Base-by-base conservation (phyloP, 2,113 vertebrate genomes). In the Leucoraja erinaceus region DNA sequence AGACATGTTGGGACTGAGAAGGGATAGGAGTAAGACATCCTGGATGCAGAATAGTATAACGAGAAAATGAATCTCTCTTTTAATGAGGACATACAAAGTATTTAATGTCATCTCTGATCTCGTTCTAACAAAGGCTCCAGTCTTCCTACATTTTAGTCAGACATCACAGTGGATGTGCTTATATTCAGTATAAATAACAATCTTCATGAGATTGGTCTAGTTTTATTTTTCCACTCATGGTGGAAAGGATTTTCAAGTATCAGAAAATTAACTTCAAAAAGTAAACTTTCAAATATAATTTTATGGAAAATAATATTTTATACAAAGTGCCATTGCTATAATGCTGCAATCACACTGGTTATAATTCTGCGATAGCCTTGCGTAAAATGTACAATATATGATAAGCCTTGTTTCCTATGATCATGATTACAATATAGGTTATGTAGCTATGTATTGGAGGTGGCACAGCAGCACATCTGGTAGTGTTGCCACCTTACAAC, bases 101-200 rank as follows among this genome's bases (percentile, higher is more conserved):
- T 54, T 91, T 54, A 47, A 74, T 14, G 22, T 4, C 16, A 28
- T 22, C 66, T 25, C 90, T 68, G 56, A 10, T 68, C 68, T 91
- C 20, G 12, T 22, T 91, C 20, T 72, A 74, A 72, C 66, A 91
- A 8, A 91, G 90, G 22, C 38, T 10, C 90, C 33, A 54, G 90
- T 70, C 72, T 38, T 70, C 90, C 66, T 54, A 68, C 38, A 54
- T 72, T 90, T 90, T 70, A 90, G 86, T n/a, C 86, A 90, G 18
- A 38, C 59, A 22, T 38, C 61, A 31, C 12, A 88, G 28, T 88
- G 59, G 66, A 66, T 90, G 63, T 72, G 28, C 38, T 72, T 54
- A 91, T 38, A 28, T 28, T 47, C 31, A 25, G 16, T 54, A 33
- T 70, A 28, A 72, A 47, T 72, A 91, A 91, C n/a, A 70, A 72